Evolutionary conservation across 1,140 invertebrate species (phyloP).

Genomic region (Acyrthosiphon pisum): DNA sequence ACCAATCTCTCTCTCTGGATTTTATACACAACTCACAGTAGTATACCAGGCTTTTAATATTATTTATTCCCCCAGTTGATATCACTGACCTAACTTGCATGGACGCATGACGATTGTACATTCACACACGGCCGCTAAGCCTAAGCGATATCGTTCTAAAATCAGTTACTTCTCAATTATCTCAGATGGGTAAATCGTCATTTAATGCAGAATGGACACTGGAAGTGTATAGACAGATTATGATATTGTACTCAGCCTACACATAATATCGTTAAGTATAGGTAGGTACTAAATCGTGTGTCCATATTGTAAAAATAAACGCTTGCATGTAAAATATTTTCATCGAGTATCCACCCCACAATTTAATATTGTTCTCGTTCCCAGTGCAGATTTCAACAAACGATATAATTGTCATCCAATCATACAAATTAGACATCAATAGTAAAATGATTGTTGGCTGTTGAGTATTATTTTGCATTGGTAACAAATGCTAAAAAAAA

Average conservation of each 20-base stretch:
- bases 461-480: neutral
- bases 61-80: neutral
- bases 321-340: neutral
- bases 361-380: neutral
- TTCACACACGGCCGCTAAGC: neutral
- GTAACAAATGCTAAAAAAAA: neutral
- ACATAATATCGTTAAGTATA: neutral
- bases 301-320: neutral
- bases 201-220: neutral
- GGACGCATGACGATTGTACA: neutral
- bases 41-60: neutral
- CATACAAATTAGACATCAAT: neutral
- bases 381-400: neutral
- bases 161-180: neutral
- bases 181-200: neutral
- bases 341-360: neutral
- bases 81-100: neutral
- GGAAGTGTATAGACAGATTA: neutral
- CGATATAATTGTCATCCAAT: neutral
- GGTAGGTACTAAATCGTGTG: no score
- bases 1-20: neutral
- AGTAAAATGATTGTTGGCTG: neutral
- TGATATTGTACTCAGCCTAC: neutral
- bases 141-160: neutral
- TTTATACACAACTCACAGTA: neutral